Evolutionary conservation across 2,888 invertebrate species (phyloP).

Genomic region (Phragmatobia fuliginosa): DNA sequence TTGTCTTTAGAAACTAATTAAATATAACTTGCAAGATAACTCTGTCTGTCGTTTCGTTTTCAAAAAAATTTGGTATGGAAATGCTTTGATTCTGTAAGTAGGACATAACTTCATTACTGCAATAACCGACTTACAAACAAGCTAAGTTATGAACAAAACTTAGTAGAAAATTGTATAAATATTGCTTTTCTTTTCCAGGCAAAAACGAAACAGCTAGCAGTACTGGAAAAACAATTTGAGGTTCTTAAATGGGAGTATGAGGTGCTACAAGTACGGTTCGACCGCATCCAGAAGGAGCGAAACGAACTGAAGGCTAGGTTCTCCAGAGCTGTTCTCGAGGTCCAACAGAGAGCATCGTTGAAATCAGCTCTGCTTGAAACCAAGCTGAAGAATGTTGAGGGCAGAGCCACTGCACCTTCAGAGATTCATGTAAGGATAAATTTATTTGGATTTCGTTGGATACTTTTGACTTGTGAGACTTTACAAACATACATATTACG

Average conservation of each 20-base stretch:
- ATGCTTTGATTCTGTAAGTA: no score
- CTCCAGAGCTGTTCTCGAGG: constrained; percentile 93
- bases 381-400: constrained; percentile 90
- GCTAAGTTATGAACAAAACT: no score
- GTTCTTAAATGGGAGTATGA: constrained; percentile 89
- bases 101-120: no score
- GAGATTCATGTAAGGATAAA: constrained; percentile 84
- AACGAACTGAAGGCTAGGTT: constrained; percentile 93
- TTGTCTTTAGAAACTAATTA: no score
- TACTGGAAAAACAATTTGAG: constrained; percentile 86
- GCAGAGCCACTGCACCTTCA: constrained; percentile 86
- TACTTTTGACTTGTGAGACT: neutral
- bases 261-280: constrained; percentile 92
- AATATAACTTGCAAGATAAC: no score
- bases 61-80: no score
- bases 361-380: constrained; percentile 94
- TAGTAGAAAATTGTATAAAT: no score
- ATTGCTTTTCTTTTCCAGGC: constrained; percentile 65
- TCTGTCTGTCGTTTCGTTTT: no score
- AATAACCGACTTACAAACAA: no score
- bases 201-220: constrained; percentile 84
- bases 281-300: constrained; percentile 91
- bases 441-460: neutral
- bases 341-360: constrained; percentile 94
- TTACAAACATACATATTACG: no score